phyloP scores from a whole-genome alignment of 2,113 vertebrate genomes.

The Athene noctua region DNA sequence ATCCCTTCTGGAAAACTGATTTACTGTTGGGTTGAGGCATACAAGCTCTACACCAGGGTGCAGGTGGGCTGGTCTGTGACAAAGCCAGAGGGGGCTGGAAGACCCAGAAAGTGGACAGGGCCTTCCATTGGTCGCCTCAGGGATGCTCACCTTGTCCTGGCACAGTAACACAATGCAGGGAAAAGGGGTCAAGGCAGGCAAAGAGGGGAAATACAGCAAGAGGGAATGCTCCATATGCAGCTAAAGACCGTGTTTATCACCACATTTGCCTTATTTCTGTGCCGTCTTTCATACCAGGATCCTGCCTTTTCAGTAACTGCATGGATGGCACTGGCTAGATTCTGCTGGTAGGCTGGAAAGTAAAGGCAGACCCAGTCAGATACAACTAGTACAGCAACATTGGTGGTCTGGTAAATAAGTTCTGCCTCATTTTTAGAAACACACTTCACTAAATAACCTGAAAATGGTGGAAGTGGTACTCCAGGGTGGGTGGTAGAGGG shows the following conservation, averaged over 20 bases:
- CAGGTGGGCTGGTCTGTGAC: background rate
- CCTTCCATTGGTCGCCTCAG: background rate
- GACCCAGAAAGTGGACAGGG: too few species aligned
- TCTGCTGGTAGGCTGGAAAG: background rate
- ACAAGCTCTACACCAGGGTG: too few species aligned
- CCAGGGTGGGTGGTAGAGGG: background rate
- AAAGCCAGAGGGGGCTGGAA: background rate
- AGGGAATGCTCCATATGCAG: background rate
- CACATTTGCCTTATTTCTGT: background rate
- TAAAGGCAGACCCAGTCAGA: background rate
- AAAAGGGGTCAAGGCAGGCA: background rate
- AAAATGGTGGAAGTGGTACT: background rate
- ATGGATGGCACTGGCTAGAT: background rate
- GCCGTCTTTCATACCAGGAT: background rate
- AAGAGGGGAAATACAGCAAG: background rate
- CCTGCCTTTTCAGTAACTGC: background rate
- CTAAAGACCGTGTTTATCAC: background rate
- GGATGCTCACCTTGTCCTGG: rapidly evolving
- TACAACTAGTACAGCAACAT: background rate
- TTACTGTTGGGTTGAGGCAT: background rate
- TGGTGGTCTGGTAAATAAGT: background rate
- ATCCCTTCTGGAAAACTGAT: background rate
- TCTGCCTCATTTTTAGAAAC: background rate
- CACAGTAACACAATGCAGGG: rapidly evolving
- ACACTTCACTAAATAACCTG: background rate